phyloP scores from a whole-genome alignment of 1,140 invertebrate genomes.

The Leptestheria dahalacensis region DNA sequence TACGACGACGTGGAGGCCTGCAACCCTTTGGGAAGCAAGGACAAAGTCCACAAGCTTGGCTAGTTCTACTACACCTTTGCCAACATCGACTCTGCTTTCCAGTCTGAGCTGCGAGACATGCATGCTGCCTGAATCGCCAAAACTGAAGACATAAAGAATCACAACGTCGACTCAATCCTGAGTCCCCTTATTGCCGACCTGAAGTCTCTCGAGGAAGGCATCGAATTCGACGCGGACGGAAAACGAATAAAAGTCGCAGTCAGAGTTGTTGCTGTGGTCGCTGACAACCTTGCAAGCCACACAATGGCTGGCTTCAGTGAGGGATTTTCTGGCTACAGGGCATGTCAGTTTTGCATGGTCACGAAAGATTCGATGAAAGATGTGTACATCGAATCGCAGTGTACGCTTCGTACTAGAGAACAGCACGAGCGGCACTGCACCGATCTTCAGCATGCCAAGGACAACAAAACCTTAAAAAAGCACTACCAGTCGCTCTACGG shows the following conservation, averaged over 20 bases:
- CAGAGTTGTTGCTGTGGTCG: neutral
- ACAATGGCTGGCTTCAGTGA: neutral
- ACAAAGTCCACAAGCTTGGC: neutral
- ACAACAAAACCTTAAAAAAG: neutral
- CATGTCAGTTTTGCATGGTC: neutral
- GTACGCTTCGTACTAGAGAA: neutral
- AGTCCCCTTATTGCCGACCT: neutral
- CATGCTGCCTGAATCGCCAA: neutral
- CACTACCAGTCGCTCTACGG: conserved; percentile 7
- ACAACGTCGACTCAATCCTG: neutral
- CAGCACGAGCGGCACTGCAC: neutral
- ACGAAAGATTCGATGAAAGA: neutral
- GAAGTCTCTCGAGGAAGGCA: neutral
- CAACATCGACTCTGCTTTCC: neutral
- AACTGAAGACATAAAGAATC: neutral
- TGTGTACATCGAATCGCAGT: neutral
- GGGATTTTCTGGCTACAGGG: neutral
- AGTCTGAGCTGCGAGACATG: neutral
- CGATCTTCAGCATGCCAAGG: neutral
- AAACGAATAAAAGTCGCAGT: neutral
- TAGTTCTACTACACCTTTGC: neutral
- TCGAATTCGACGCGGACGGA: neutral
- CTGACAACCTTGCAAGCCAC: neutral
- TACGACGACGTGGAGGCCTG: neutral
- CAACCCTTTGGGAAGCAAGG: conserved; percentile 2